Base-by-base conservation (phyloP, 2,888 invertebrate genomes). In the Caenorhabditis wallacei region DNA sequence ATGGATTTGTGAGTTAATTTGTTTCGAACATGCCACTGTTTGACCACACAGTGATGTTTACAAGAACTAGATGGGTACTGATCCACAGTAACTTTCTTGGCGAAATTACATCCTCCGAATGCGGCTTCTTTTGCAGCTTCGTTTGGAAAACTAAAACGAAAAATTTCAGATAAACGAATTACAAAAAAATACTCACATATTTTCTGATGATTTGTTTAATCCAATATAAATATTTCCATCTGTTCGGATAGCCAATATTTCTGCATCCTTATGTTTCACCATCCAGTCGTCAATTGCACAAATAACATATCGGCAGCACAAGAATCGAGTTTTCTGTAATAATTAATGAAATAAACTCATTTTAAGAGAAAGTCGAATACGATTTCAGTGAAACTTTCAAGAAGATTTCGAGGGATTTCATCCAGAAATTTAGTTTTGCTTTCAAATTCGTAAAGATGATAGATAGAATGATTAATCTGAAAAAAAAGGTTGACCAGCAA, bases 171-270 rank as follows among this genome's bases (percentile, higher is more conserved):
- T 16, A 11, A 22, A 0, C 3, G 11, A 10, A 53, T 37, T 1
- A 53, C 22, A 16, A n/a, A 24, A 63, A 57, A 30, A 30, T 30
- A 5, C 30, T 30, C 5, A 8, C 43, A n/a, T 11, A 22, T 16
- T 18, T 3, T 30, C 56, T 16, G 24, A n/a, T 22, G 48, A 22
- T 24, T 69, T 80, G 37, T 80, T 80, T 1, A 69, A 18, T 1
- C 80, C 80, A 37, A 80, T 74, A 26, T 69, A 80, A 40, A 80
- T 56, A 16, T 63, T 63, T 40, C 69, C 74, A n/a, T 75, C 61
- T 16, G 16, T 48, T 8, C 74, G 59, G 2, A 80, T 61, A 10
- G 80, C 80, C 30, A 80, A 37, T 16, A 80, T 53, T 10, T 80
- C 80, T 0, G 69, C 18, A 0, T 24, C 24, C 46, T 48, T 70